Evolutionary conservation across 2,888 invertebrate species (phyloP), one percentile per base, ranked within the genome.

Genomic region (Candidula unifasciata): DNA sequence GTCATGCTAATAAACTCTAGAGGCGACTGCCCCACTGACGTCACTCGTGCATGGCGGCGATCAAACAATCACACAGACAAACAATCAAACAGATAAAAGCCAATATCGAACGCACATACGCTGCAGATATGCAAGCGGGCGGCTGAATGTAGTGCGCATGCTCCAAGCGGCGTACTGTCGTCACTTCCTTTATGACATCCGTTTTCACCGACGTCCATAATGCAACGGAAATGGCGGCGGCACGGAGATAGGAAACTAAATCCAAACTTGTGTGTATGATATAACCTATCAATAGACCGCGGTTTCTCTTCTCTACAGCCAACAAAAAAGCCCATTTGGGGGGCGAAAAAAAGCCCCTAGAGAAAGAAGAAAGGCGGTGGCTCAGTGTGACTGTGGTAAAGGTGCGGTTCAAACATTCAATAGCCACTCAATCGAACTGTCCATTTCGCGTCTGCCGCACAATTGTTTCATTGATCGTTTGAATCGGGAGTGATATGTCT

Each of bases 111-210:
- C 33, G 30, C 69, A 44, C 16, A n/a, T 44, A 73, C 73, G n/a
- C 33, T 35, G 13, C 80, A 44, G 35, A 35, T 13, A 78, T 21
- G 35, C 80, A 52, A 54, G 71, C 80, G 71, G 80, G 80, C 80
- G 57, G 80, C 54, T 64, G 54, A 44, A 33, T 33, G 69, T 3
- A 24, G 24, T 54, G 68, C 80, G 71, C 73, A 82, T 44, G 35
- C 35, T 60, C 33, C 84, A 37, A 79, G 57, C 37, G 82, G 35
- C 52, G 73, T 57, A 44, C 60, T 69, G 54, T 79, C 81, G 79
- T 68, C 44, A 80, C 79, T 54, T 77, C 76, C 66, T 76, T 76
- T 66, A 79, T 69, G 78, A 68, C 77, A 80, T 80, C 74, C 74
- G 74, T 52, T 79, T 76, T 76, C 69, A 33, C 68, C 57, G 66